phyloP scores from a whole-genome alignment of 2,113 vertebrate genomes.

The Platichthys flesus region DNA sequence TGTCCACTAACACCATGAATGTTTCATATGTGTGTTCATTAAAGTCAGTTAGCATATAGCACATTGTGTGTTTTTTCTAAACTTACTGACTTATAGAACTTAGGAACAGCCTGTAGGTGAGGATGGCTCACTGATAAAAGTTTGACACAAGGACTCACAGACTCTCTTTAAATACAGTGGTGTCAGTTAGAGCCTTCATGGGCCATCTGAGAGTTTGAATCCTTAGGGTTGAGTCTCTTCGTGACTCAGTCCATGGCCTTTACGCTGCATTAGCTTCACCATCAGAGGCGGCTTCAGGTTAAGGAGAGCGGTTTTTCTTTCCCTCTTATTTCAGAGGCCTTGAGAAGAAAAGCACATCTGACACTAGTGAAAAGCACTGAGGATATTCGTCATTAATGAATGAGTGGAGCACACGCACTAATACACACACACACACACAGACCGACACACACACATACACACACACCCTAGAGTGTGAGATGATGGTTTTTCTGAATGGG shows the following conservation, averaged over 20 bases:
- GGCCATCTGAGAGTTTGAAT: neutral
- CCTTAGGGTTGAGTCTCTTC: neutral
- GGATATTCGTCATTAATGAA: constrained; percentile 26
- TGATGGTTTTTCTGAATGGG: no score
- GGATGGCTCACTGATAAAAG: no score
- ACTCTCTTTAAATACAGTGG: no score
- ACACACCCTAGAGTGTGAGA: neutral
- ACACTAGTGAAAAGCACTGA: constrained; percentile 1
- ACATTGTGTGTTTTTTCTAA: no score
- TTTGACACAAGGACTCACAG: no score
- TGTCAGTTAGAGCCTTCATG: neutral
- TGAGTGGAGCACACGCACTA: constrained; percentile 9
- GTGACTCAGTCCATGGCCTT: constrained; percentile 9
- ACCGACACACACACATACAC: constrained; percentile 4
- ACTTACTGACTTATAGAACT: no score
- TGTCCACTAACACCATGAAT: no score
- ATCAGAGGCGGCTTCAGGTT: neutral
- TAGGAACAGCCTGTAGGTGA: no score
- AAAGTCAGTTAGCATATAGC: no score
- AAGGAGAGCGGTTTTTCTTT: neutral
- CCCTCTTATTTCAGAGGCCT: neutral
- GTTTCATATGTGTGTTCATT: no score
- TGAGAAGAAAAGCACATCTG: constrained; percentile 34
- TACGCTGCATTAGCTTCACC: neutral
- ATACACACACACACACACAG: constrained; percentile 6